Percentiles rank a stretch among this genome's conserved stretches.
Conservation (phyloP, 2,888 invertebrate genomes). For the Cylindroiulus punctatus region DNA sequence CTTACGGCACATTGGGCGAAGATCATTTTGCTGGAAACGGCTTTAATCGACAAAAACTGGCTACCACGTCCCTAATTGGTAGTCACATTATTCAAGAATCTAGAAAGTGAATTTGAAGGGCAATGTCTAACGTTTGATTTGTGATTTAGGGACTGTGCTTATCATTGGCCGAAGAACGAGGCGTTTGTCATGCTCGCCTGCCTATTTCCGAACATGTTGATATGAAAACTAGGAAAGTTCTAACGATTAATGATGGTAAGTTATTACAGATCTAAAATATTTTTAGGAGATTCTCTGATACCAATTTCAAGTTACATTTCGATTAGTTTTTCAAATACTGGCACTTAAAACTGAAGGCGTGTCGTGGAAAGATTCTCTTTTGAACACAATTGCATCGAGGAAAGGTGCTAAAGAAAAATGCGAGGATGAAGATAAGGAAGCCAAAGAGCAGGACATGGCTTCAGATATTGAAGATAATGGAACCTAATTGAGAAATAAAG, state of each 20-base stretch:
- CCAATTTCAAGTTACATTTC: neutral
- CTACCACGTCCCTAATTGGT: too few species aligned
- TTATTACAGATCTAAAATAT: neutral
- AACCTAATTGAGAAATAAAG: too few species aligned
- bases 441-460: neutral
- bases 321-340: conserved; percentile 50
- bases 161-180: conserved; percentile 80
- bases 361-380: conserved; percentile 81
- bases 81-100: too few species aligned
- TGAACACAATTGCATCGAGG: conserved; percentile 79
- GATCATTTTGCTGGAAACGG: too few species aligned
- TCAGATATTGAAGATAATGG: neutral
- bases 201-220: conserved; percentile 89
- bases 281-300: neutral
- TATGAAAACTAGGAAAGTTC: conserved; percentile 91
- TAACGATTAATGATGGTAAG: conserved; percentile 94
- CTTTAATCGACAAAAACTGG: too few species aligned
- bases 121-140: conserved; percentile 23
- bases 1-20: too few species aligned
- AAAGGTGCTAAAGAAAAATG: conserved; percentile 72
- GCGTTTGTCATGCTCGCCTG: conserved; percentile 82
- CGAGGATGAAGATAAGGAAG: conserved; percentile 30
- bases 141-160: conserved; percentile 83
- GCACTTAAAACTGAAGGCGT: conserved; percentile 73
- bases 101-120: too few species aligned